Evolutionary conservation across 2,888 invertebrate genomes (phyloP).

Genomic region (Nemurella pictetii): DNA sequence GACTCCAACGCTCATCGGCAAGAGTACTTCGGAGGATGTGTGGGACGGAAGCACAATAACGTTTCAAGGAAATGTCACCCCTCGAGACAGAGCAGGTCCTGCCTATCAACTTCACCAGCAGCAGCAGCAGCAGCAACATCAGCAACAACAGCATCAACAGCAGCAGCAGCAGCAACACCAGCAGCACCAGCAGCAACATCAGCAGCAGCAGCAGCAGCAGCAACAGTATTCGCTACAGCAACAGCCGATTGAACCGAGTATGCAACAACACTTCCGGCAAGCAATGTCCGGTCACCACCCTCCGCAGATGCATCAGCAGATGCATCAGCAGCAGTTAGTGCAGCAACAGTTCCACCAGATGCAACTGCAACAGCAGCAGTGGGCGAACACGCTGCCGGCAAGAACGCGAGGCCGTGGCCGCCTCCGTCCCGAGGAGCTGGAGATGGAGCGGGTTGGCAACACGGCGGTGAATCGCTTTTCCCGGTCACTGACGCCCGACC

Average conservation of each 20-base stretch:
- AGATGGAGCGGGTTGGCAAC: constrained; percentile 37
- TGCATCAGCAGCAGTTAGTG: constrained; percentile 15
- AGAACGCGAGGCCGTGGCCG: constrained; percentile 65
- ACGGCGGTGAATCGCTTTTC: constrained; percentile 36
- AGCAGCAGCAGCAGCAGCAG: not conserved
- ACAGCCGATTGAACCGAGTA: not conserved
- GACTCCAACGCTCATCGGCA: constrained; percentile 48
- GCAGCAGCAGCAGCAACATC: constrained; percentile 38
- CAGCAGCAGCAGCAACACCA: not conserved
- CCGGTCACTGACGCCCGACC: constrained; percentile 44
- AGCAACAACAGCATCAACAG: constrained; percentile 46
- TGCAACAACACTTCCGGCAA: constrained; percentile 27
- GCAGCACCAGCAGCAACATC: not conserved
- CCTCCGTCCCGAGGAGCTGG: constrained; percentile 58
- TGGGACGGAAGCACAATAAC: constrained; percentile 61
- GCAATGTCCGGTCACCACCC: not conserved
- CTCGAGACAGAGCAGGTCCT: constrained; percentile 9
- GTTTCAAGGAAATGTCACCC: constrained; percentile 51
- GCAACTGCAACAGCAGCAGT: constrained; percentile 41
- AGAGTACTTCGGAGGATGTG: constrained; percentile 52
- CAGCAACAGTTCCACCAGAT: constrained; percentile 5
- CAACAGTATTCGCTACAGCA: not conserved
- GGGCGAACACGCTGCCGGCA: constrained; percentile 44
- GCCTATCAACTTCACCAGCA: constrained; percentile 25
- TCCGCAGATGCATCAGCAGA: not conserved